Percentiles rank a stretch among this genome's conserved stretches.
Evolutionary conservation across 2,113 vertebrate genomes (phyloP).

Genomic region (Apteryx owenii): DNA sequence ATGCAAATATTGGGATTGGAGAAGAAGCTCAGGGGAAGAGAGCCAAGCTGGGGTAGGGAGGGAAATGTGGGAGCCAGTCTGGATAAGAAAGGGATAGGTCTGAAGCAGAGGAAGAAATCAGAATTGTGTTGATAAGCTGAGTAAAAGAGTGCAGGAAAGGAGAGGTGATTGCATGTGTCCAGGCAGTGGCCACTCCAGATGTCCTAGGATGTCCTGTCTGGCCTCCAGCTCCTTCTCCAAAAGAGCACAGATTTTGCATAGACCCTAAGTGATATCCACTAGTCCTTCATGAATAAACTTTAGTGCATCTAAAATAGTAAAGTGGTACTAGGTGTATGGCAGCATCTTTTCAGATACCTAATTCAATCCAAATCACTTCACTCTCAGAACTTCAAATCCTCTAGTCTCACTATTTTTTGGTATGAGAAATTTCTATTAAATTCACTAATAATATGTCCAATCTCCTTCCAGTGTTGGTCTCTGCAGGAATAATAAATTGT

Average conservation of each 20-base stretch:
- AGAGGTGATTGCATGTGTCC: not conserved
- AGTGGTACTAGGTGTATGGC: not conserved
- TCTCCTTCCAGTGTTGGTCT: not conserved
- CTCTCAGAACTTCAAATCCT: not conserved
- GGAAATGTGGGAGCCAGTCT: not conserved
- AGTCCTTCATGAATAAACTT: not conserved
- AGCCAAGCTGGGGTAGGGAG: not conserved
- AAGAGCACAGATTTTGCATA: not conserved
- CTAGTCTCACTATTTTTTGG: not conserved
- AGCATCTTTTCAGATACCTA: rapidly evolving
- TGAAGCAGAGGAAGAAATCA: not conserved
- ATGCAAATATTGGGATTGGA: not conserved
- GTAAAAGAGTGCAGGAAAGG: not conserved
- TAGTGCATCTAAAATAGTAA: not conserved
- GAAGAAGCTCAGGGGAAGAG: not conserved
- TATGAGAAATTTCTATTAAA: not conserved
- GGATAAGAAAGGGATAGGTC: not conserved
- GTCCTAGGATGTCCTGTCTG: not conserved
- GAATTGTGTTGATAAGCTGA: not conserved
- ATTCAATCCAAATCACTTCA: not conserved
- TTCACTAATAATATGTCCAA: not conserved
- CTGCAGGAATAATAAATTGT: not conserved
- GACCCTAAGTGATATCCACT: not conserved
- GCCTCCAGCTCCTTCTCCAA: not conserved
- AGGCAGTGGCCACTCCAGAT: not conserved